Evolutionary conservation across 2,888 invertebrate species (phyloP), one percentile per base, ranked within the genome.

Genomic region (Philonicus albiceps): DNA sequence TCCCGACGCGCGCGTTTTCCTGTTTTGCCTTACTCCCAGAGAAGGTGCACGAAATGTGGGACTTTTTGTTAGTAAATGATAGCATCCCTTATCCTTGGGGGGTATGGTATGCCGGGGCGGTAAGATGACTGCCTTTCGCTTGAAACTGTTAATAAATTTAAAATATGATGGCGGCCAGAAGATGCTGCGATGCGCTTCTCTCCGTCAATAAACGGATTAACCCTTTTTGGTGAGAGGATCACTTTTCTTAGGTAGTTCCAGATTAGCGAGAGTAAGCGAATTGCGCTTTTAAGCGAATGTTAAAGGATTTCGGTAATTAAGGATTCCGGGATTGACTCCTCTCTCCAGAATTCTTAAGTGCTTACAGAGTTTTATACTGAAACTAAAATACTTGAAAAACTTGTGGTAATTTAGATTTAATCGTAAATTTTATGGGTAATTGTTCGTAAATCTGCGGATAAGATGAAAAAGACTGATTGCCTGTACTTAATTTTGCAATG

Each of bases 1-100:
- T 87, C 86, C 87, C 86, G 86, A 84, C 43, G 40, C 64, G 40
- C 31, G 64, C 80, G 72, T 11, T 30, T n/a, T 16, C 76, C 55
- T 73, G 72, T 40, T 75, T 64, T 64, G 64, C 22, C 22, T 64
- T n/a, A 64, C 5, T 64, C 64, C 27, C 64, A 22, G 64, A 3
- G 27, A 64, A 64, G 64, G 64, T 64, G 64, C 64, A 19, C 22
- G 27, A 19, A 64, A 64, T 64, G 64, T 64, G 64, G 64, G 64
- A 64, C 64, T 64, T 27, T 27, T 64, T 27, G 64, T 27, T 4
- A 64, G 11, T 27, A 64, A 64, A 64, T 11, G 64, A 64, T 64
- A 64, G 64, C 64, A 22, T 64, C 64, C 64, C 64, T 64, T 22
- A 64, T 64, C 64, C 64, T 64, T 22, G 22, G 22, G 49, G 7